phyloP scores from a whole-genome alignment of 1,140 invertebrate species.

The Meloidogyne exigua region DNA sequence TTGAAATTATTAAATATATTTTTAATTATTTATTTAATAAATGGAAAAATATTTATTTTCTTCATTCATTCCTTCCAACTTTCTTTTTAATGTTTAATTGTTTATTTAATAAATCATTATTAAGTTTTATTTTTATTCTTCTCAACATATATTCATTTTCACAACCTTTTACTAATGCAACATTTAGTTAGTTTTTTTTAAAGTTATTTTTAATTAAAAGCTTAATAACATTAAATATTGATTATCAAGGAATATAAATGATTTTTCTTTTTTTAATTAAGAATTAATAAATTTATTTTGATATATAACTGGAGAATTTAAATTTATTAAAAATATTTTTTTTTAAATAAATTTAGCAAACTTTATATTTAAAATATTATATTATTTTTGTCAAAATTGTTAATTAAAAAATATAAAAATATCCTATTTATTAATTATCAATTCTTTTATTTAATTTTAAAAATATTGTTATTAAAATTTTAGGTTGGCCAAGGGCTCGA shows the following conservation, averaged over 20 bases:
- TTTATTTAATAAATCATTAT: background rate
- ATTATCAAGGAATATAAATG: no score
- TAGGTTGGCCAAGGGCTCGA: constrained; percentile 47
- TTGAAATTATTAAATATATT: background rate
- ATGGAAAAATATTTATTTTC: background rate
- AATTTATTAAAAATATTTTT: no score
- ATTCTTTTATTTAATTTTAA: no score
- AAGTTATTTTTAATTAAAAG: background rate
- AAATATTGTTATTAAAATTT: no score
- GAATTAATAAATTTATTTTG: no score
- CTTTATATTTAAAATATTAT: no score
- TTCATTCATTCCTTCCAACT: background rate
- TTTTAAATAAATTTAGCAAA: no score
- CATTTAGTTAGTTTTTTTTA: background rate
- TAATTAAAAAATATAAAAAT: no score
- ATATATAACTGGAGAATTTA: no score
- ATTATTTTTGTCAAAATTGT: no score
- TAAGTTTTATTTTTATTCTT: background rate
- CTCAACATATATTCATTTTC: background rate
- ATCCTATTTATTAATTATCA: no score
- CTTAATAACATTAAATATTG: background rate
- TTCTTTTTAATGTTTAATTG: background rate
- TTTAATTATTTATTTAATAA: constrained; percentile 6
- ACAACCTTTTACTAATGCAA: background rate
- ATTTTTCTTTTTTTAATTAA: no score